Percentiles rank a stretch among this genome's conserved stretches.
phyloP scores from a whole-genome alignment of 30 jellyfish, hydroid and myxozoan species.

The Mastigias papua region DNA sequence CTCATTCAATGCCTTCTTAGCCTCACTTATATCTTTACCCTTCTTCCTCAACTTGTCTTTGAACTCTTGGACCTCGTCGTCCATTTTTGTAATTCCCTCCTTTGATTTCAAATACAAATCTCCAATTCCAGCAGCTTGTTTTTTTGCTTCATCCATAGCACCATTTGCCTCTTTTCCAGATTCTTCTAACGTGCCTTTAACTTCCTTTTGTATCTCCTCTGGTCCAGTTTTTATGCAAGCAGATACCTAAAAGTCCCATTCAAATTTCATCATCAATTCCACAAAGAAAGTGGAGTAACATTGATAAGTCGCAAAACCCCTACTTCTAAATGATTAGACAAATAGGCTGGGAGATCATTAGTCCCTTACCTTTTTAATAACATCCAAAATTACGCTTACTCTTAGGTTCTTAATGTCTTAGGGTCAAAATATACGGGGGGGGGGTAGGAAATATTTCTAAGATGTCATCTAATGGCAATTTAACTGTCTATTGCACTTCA shows the following conservation, averaged over 20 bases:
- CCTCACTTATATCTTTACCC: slow-evolving; percentile 52
- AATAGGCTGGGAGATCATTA: no score
- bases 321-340: no score
- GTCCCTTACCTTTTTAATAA: no score
- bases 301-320: no score
- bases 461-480: no score
- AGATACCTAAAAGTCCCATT: slow-evolving; percentile 20
- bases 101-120: slow-evolving; percentile 55
- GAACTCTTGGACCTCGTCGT: slow-evolving; percentile 51
- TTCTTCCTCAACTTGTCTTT: slow-evolving; percentile 58
- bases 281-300: no score
- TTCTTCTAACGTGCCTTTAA: slow-evolving; percentile 11
- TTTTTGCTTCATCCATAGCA: slow-evolving; percentile 49
- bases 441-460: no score
- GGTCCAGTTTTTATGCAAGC: slow-evolving; percentile 75
- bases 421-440: no score
- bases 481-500: no score
- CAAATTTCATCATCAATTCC: neutral
- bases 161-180: slow-evolving; percentile 66
- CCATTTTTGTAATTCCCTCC: slow-evolving; percentile 70
- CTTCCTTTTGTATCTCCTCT: slow-evolving; percentile 51
- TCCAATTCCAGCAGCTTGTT: slow-evolving; percentile 58
- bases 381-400: no score
- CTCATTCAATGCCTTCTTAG: slow-evolving; percentile 53
- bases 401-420: no score